Percentiles rank a stretch among this genome's conserved stretches.
These are phyloP conservation scores for Gymnarchus niloticus DNA, from an alignment of 2,113 vertebrate species.

Conservation along the genomic window DNA sequence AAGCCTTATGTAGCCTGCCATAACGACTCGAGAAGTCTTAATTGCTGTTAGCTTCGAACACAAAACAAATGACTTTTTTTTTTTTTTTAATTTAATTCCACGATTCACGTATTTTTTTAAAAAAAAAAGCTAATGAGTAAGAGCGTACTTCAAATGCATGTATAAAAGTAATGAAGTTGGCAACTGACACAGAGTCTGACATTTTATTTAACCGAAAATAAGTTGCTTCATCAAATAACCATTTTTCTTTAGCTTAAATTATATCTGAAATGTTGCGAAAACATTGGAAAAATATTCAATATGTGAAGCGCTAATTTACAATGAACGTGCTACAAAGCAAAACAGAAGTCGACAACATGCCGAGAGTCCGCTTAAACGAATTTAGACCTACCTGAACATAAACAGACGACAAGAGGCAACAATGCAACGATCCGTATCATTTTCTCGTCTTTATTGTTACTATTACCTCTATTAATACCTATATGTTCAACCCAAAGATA, in stretches of 20 bases:
- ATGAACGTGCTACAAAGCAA: not conserved
- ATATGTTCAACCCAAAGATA: not conserved
- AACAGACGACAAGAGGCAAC: slow-evolving; percentile 45
- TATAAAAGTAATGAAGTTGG: not conserved
- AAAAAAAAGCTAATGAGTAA: not conserved
- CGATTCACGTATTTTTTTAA: not conserved
- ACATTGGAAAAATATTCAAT: not conserved
- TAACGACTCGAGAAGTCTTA: no score
- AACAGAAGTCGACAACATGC: not conserved
- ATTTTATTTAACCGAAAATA: not conserved
- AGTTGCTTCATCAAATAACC: not conserved
- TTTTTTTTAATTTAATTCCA: not conserved
- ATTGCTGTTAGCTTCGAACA: not conserved
- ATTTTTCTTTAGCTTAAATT: no score
- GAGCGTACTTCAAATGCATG: not conserved
- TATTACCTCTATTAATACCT: not conserved
- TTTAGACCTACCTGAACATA: slow-evolving; percentile 51
- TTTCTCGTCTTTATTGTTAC: not conserved
- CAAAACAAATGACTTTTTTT: no score
- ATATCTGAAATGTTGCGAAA: no score
- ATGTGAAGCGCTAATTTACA: not conserved
- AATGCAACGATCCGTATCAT: slow-evolving; percentile 53
- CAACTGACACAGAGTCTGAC: not conserved
- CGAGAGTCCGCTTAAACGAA: not conserved
- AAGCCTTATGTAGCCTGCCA: no score